Percentiles rank a stretch among this genome's conserved stretches.
Evolutionary conservation across 2,888 invertebrate species (phyloP).

Genomic region (Aspidapion aeneum): DNA sequence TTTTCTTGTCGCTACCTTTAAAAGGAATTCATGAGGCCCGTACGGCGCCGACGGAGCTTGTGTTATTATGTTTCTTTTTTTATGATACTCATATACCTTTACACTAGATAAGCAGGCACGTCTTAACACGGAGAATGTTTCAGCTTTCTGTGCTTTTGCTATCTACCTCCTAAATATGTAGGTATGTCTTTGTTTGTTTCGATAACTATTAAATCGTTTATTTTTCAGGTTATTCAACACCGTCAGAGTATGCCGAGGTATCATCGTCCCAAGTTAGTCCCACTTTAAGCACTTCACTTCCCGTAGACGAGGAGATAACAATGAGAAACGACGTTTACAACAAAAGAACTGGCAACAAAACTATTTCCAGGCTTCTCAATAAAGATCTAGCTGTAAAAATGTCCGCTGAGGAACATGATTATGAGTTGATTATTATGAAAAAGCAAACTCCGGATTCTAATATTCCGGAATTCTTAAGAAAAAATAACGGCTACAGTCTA

Average conservation of each 20-base stretch:
- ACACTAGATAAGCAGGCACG: no score
- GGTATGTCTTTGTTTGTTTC: no score
- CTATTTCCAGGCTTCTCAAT: conserved; percentile 46
- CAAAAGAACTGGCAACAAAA: conserved; percentile 55
- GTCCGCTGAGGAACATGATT: conserved; percentile 45
- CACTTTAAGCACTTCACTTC: conserved; percentile 68
- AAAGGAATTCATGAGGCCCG: no score
- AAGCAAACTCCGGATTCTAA: conserved; percentile 28
- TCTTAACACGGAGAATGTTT: no score
- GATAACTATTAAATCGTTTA: no score
- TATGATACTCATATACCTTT: no score
- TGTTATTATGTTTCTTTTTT: no score
- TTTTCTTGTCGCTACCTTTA: no score
- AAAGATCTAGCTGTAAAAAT: conserved; percentile 10
- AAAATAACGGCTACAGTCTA: conserved; percentile 59
- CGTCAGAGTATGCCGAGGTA: conserved; percentile 61
- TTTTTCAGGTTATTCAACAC: conserved; percentile 51
- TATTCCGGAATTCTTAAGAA: conserved; percentile 48
- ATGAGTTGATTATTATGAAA: conserved; percentile 48
- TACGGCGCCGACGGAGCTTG: no score
- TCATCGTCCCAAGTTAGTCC: conserved; percentile 71
- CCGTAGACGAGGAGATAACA: conserved; percentile 76
- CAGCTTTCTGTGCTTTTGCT: no score
- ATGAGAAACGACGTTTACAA: conserved; percentile 74
- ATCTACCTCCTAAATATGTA: no score